phyloP scores from a whole-genome alignment of 2,888 invertebrate genomes.

The Lasioglossum figueresi region DNA sequence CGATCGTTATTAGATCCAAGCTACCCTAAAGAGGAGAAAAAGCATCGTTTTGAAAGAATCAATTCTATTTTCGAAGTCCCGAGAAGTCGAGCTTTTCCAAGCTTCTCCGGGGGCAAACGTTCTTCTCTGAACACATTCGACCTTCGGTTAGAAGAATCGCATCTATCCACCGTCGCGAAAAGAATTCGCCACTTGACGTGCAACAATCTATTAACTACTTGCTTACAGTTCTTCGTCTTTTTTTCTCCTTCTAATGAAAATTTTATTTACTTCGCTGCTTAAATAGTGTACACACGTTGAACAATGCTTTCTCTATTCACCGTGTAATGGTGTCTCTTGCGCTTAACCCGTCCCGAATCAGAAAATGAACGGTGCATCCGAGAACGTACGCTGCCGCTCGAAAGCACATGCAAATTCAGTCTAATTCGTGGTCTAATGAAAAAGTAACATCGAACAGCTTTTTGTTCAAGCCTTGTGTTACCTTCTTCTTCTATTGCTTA shows the following conservation, averaged over 20 bases:
- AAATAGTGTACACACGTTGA: neutral
- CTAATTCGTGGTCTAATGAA: too few species aligned
- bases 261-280: slow-evolving; percentile 14
- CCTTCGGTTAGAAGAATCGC: neutral
- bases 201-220: slow-evolving; percentile 2
- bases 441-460: too few species aligned
- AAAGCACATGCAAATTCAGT: too few species aligned
- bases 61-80: neutral
- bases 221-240: neutral
- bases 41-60: neutral
- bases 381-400: neutral
- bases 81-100: neutral
- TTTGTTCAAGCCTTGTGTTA: too few species aligned
- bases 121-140: neutral
- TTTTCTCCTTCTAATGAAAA: slow-evolving; percentile 1
- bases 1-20: neutral
- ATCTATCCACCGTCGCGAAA: neutral
- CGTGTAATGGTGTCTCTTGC: neutral
- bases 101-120: neutral
- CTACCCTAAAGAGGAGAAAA: slow-evolving; percentile 1
- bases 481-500: too few species aligned
- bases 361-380: neutral
- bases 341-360: neutral
- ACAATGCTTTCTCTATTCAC: slow-evolving; percentile 2
- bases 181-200: slow-evolving; percentile 1